Conservation (phyloP, 2,113 vertebrate species). For the Trogon melanurus region DNA sequence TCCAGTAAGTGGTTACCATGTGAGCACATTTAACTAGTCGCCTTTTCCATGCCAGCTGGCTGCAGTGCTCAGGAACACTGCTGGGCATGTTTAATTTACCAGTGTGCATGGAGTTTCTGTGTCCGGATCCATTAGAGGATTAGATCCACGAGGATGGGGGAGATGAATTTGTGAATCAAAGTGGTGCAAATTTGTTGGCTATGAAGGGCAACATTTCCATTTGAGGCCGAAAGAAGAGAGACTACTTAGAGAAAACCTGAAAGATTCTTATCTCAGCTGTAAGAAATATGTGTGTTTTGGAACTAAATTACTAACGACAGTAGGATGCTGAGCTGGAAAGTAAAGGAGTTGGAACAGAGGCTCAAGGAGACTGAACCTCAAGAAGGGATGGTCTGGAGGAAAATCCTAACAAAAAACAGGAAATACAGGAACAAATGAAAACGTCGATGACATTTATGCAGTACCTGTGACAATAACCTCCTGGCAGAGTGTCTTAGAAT, state of each 20-base stretch:
- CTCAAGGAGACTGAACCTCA: background rate
- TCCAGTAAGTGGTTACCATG: background rate
- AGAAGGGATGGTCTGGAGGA: background rate
- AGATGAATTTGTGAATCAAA: constrained; percentile 38
- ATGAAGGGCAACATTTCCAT: background rate
- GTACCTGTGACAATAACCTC: background rate
- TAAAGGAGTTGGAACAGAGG: background rate
- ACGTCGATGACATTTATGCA: background rate
- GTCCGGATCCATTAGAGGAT: background rate
- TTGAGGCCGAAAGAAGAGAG: background rate
- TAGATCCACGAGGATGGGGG: background rate
- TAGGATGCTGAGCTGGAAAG: background rate
- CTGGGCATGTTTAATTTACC: constrained; percentile 37
- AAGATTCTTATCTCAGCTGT: background rate
- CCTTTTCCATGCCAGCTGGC: background rate
- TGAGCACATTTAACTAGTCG: background rate
- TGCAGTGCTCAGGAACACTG: background rate
- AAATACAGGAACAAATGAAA: background rate
- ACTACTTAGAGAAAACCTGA: background rate
- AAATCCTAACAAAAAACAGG: background rate
- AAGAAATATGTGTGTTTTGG: constrained; percentile 11
- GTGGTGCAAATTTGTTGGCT: background rate
- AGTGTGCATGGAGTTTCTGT: background rate
- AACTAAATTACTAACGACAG: background rate
- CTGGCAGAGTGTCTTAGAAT: background rate